Evolutionary conservation across 1,140 invertebrate species (phyloP).

Genomic region (Platorchestia sp.): DNA sequence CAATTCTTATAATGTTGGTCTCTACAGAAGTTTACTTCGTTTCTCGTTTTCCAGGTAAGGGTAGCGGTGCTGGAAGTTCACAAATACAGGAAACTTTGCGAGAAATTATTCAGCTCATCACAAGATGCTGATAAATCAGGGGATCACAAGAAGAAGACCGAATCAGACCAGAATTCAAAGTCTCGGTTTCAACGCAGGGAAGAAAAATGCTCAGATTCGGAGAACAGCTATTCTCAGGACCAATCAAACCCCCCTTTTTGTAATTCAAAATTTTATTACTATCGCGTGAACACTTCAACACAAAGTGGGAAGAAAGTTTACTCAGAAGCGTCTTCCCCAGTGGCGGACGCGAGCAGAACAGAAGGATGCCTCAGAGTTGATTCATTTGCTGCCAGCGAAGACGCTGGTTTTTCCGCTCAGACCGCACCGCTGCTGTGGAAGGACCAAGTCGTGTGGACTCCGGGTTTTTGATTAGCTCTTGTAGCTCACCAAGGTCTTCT

Average conservation of each 20-base stretch:
- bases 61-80: constrained; percentile 4
- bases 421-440: neutral
- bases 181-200: neutral
- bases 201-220: neutral
- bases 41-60: neutral
- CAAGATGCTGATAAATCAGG: neutral
- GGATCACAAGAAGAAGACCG: neutral
- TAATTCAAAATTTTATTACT: neutral
- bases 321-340: neutral
- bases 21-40: neutral
- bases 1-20: neutral
- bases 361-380: neutral
- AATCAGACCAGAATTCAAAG: neutral
- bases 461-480: neutral
- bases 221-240: neutral
- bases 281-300: neutral
- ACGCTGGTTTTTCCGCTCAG: neutral
- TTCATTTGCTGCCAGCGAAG: neutral
- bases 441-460: constrained; percentile 9
- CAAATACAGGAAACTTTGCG: constrained; percentile 39
- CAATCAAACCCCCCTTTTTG: neutral
- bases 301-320: neutral
- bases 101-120: neutral
- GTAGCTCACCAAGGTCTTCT: neutral
- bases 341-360: neutral